Conservation (phyloP, 2,797 vertebrate species). For the Coracias cyanogaster region DNA sequence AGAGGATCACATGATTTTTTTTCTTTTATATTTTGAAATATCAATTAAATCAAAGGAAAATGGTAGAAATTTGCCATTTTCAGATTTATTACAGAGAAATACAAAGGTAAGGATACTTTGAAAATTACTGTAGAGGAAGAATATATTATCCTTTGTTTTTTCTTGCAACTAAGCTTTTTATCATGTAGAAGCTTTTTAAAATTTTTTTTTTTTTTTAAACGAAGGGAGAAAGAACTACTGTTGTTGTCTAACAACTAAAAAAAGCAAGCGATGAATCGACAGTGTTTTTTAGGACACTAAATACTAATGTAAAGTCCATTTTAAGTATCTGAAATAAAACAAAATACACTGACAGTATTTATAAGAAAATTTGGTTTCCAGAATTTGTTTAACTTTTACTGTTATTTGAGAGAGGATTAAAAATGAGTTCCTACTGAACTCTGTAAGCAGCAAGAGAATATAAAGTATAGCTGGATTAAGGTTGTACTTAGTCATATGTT, state of each 20-base stretch:
- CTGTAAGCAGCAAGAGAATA: not conserved
- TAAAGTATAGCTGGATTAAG: not conserved
- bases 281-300: not conserved
- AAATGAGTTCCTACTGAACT: not conserved
- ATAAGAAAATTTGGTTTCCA: not conserved
- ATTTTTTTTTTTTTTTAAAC: not conserved
- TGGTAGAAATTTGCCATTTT: not conserved
- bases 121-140: not conserved
- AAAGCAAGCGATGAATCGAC: not conserved
- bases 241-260: not conserved
- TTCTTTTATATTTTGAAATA: not conserved
- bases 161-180: not conserved
- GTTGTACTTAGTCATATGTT: conserved; percentile 22
- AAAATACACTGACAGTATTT: not conserved
- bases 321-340: not conserved
- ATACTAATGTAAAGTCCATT: not conserved
- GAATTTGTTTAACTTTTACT: not conserved
- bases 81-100: not conserved
- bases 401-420: not conserved
- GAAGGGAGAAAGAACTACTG: not conserved
- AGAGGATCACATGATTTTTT: not conserved
- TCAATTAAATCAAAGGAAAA: not conserved
- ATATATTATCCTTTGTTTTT: not conserved
- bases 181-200: not conserved
- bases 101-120: not conserved